These are phyloP conservation scores for Sphinx pinastri DNA, from an alignment of 2,888 invertebrate species.

Conservation along the genomic window DNA sequence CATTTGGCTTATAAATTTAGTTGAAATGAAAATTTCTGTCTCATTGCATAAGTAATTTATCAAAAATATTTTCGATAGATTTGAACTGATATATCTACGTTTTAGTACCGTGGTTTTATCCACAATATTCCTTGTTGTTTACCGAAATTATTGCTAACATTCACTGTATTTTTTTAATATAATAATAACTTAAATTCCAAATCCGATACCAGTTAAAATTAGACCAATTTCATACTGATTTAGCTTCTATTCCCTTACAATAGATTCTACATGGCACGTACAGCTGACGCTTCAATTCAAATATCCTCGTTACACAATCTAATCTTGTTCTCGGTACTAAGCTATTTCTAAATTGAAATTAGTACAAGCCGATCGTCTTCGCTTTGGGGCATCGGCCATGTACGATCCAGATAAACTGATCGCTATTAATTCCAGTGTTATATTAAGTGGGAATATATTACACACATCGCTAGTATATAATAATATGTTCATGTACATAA, in stretches of 20 bases:
- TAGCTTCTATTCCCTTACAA: neutral
- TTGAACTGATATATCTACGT: too few relatives aligned
- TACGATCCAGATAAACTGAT: neutral
- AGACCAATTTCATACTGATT: neutral
- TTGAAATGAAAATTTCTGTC: neutral
- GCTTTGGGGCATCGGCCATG: neutral
- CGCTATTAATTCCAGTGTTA: neutral
- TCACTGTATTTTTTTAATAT: too few relatives aligned
- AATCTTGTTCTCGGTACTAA: constrained; percentile 21
- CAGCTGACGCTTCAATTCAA: constrained; percentile 6
- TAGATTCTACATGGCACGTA: neutral
- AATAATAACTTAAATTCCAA: too few relatives aligned
- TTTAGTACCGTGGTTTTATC: too few relatives aligned
- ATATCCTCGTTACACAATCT: constrained; percentile 19
- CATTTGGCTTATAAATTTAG: too few relatives aligned
- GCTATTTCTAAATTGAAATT: constrained; percentile 24
- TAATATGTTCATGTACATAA: too few relatives aligned
- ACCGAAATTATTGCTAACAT: too few relatives aligned
- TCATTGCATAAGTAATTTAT: neutral
- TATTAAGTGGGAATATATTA: neutral
- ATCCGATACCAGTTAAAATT: too few relatives aligned
- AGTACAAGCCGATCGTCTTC: constrained; percentile 20
- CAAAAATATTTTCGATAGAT: neutral
- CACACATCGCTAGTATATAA: too few relatives aligned
- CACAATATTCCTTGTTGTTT: too few relatives aligned